Evolutionary conservation across 2,113 vertebrate genomes (phyloP).

Genomic region (Pandion haliaetus): DNA sequence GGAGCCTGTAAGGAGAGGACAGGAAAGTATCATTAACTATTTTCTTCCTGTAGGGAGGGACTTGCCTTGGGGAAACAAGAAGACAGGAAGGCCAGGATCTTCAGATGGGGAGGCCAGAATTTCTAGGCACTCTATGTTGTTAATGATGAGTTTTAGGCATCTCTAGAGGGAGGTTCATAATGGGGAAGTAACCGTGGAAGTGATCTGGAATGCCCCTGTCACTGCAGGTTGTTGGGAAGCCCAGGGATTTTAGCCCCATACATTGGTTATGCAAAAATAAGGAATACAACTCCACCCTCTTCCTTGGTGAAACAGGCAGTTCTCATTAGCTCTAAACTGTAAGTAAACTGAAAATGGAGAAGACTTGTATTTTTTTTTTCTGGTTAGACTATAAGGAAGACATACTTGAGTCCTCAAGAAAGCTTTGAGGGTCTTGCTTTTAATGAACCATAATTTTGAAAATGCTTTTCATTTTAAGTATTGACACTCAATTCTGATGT

Average conservation of each 20-base stretch:
- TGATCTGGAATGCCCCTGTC: neutral
- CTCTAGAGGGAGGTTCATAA: neutral
- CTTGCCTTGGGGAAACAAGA: neutral
- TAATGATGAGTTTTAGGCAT: neutral
- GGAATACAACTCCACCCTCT: neutral
- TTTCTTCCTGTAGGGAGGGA: neutral
- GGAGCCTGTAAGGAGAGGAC: neutral
- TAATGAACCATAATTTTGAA: neutral
- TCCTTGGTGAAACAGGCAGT: neutral
- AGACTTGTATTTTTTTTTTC: neutral
- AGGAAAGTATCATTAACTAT: neutral
- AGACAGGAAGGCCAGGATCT: neutral
- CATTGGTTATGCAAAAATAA: neutral
- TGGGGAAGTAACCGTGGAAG: neutral
- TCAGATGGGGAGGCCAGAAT: neutral
- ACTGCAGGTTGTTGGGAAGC: neutral
- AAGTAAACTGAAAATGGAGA: neutral
- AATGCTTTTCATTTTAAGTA: neutral
- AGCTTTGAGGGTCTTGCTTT: neutral
- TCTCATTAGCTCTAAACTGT: neutral
- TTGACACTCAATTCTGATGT: neutral
- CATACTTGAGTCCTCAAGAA: neutral
- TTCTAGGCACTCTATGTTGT: neutral
- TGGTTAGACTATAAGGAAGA: neutral
- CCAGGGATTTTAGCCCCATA: neutral